Evolutionary conservation across 2,888 invertebrate genomes (phyloP), one percentile per base, ranked within the genome.

Genomic region (Phymatocera aterrima): DNA sequence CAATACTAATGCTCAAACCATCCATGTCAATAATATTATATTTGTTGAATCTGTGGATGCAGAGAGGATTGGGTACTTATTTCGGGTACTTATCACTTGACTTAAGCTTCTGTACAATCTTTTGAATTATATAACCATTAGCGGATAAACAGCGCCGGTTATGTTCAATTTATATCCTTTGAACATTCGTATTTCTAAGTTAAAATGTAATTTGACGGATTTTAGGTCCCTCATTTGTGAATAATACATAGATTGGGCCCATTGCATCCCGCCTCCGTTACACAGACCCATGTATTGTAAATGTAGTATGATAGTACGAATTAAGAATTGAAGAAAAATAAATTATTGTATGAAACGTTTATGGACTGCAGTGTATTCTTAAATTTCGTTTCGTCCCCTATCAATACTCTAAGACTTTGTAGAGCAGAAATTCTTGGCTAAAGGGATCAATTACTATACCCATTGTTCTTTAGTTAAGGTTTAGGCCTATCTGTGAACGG

Each of bases 261-360:
- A 60, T 68, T 78, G 79, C 65, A 78, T 65, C 60, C 70, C 65
- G 48, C 57, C 78, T 68, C 79, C 57, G 77, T 77, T 64, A 65
- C 77, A 80, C 79, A 82, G 79, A 77, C 82, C 83, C 83, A 83
- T 82, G 84, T 84, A 81, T 82, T 83, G 83, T 83, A 83, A 82
- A 83, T 82, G 83, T 84, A 83, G 81, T 77, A 83, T 81, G 82
- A 81, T 79, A 83, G 80, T 82, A 82, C 80, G 77, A 79, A 81
- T 79, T 83, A 83, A 83, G 80, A 81, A 84, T 83, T 81, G 82
- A 83, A 79, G 81, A 81, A 80, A 84, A 84, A 84, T 83, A 84
- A 84, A 84, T 82, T 83, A 83, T 84, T 84, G 84, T 84, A 84
- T 83, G 83, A 84, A 84, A 82, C 83, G 84, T 84, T 84, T 82